Conservation (phyloP, 2,888 invertebrate species). For the Troides aeacus region DNA sequence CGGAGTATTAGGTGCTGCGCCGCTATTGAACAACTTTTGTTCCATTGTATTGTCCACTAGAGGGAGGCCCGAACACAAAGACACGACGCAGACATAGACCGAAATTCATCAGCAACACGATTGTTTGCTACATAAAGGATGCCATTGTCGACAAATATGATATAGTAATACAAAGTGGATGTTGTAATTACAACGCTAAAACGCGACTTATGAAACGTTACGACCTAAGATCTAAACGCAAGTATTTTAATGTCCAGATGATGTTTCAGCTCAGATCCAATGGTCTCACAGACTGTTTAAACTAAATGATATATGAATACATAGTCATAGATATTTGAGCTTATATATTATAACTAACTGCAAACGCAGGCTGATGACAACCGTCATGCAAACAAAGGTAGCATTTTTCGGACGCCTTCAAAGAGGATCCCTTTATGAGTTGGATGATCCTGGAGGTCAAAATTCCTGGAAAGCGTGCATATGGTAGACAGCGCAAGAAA, state of each 20-base stretch:
- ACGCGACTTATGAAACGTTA: conserved; percentile 39
- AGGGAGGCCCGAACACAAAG: conserved; percentile 74
- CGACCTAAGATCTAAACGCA: conserved; percentile 8
- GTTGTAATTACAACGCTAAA: conserved; percentile 72
- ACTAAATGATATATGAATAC: too few species aligned
- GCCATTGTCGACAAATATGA: conserved; percentile 79
- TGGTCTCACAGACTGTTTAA: background rate
- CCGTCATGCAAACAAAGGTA: too few species aligned
- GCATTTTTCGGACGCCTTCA: too few species aligned
- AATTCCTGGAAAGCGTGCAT: too few species aligned
- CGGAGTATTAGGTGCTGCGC: conserved; percentile 78
- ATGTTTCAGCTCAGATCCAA: background rate
- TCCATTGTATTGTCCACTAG: conserved; percentile 78
- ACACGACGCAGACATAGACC: conserved; percentile 76
- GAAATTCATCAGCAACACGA: conserved; percentile 80
- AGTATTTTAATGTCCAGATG: conserved; percentile 18
- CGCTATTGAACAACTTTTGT: conserved; percentile 79
- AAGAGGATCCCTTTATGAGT: too few species aligned
- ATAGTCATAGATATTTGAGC: too few species aligned
- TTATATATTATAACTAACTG: too few species aligned
- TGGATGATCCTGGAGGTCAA: too few species aligned
- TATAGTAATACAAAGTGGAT: conserved; percentile 76
- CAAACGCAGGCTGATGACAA: too few species aligned
- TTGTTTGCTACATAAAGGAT: conserved; percentile 79
- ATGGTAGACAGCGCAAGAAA: too few species aligned